Evolutionary conservation across 1,140 invertebrate species (phyloP), one percentile per base, ranked within the genome.

Genomic region (Saccostrea cuccullata): DNA sequence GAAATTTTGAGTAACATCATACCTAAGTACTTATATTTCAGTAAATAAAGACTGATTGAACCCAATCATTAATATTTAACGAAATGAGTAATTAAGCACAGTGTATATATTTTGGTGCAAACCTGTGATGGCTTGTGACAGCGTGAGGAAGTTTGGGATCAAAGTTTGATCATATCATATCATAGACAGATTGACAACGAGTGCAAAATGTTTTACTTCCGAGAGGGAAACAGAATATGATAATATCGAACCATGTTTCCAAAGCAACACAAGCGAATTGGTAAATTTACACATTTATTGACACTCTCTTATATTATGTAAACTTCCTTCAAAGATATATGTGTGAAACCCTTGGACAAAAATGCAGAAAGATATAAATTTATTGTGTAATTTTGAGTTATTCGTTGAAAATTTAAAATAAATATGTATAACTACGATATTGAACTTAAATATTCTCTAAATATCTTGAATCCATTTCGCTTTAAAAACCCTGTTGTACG

Each of bases 31-130:
- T 67, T 67, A 36, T 36, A 26, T 30, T 17, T 77, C 12, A 77
- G 26, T 36, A 77, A 26, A 23, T 77, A 11, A 77, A 36, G 30
- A 77, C 23, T 77, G 4, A 36, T 30, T 77, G 70, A 36, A 36
- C 23, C 26, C 13, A 15, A 30, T 26, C 23, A 20, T 64, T 17
- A 64, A 64, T 64, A 64, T 64, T 36, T 20, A 64, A 30, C 23
- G 70, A 36, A 77, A 11, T 11, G 26, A 15, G 26, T 36, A 67
- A n/a, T n/a, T n/a, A n/a, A n/a, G 60, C 30, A 12, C 23, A 73
- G 26, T 26, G 23, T 77, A 26, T 30, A 77, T 64, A 8, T 30
- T 77, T 77, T 77, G 70, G 70, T 77, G 70, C 26, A 77, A 77
- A 30, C 70, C 13, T 77, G 70, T 13, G 70, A 77, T 30, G 2